These are phyloP conservation scores for Torymus texanus DNA, from an alignment of 2,888 invertebrate genomes.

Conservation along the genomic window DNA sequence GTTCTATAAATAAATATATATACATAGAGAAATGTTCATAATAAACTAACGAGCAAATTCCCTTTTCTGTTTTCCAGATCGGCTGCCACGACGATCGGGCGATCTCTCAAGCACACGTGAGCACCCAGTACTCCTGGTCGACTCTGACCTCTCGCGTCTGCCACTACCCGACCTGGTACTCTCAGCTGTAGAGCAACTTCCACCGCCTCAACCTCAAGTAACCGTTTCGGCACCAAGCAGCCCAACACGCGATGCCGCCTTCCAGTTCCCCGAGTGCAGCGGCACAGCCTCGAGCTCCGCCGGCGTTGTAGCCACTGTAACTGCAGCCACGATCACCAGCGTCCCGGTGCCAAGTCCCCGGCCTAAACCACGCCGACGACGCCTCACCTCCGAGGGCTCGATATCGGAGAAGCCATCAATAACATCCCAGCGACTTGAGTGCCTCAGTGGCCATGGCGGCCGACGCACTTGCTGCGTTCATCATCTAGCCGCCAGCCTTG, in stretches of 20 bases:
- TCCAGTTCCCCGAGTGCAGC: conserved; percentile 73
- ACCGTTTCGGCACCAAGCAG: conserved; percentile 74
- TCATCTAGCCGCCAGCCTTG: conserved; percentile 64
- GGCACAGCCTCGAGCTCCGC: conserved; percentile 17
- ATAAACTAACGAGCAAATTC: no score
- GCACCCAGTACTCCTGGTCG: conserved; percentile 69
- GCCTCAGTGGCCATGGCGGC: conserved; percentile 46
- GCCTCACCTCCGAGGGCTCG: conserved; percentile 71
- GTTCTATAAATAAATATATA: no score
- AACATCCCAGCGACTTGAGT: conserved; percentile 53
- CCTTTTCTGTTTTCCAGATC: conserved; percentile 63
- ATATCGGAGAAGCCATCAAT: conserved; percentile 63
- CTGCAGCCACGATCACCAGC: neutral
- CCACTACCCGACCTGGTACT: conserved; percentile 72
- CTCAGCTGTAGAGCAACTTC: conserved; percentile 72
- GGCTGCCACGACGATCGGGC: conserved; percentile 68
- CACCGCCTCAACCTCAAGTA: conserved; percentile 70
- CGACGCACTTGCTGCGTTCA: conserved; percentile 64
- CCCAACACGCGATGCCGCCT: conserved; percentile 72
- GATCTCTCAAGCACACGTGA: conserved; percentile 65
- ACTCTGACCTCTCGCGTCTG: conserved; percentile 70
- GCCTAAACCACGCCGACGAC: conserved; percentile 72
- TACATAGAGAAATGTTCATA: no score
- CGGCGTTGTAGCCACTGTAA: neutral
- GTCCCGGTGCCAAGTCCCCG: conserved; percentile 71